These are phyloP conservation scores for Sylvia borin DNA, from an alignment of 2,797 vertebrate genomes.

Conservation along the genomic window DNA sequence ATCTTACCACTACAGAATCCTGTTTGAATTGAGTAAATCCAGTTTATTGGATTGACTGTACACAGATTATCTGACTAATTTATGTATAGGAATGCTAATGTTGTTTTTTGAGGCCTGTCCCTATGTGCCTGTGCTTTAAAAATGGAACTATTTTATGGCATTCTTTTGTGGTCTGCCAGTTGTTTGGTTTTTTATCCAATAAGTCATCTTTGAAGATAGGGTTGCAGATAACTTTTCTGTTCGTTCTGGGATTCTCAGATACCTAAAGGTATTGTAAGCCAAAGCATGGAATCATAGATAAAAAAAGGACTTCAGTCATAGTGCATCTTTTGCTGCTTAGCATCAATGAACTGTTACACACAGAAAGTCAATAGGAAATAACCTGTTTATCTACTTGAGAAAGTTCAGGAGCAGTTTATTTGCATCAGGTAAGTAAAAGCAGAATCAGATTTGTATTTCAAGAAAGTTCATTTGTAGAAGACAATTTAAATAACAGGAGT, in stretches of 20 bases:
- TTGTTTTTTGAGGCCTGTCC: neutral
- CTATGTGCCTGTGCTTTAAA: neutral
- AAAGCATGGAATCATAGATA: neutral
- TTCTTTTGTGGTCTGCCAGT: neutral
- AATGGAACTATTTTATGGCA: neutral
- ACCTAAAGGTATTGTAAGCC: neutral
- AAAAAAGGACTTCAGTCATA: neutral
- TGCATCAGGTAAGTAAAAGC: neutral
- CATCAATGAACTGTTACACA: neutral
- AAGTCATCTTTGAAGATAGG: neutral
- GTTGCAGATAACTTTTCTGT: neutral
- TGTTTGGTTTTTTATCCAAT: neutral
- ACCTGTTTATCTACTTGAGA: neutral
- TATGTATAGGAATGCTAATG: neutral
- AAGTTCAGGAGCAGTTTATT: neutral
- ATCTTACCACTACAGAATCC: neutral
- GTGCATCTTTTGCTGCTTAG: neutral
- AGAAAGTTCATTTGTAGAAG: neutral
- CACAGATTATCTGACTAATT: neutral
- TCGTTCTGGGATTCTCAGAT: neutral
- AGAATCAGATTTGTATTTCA: neutral
- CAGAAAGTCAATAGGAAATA: neutral
- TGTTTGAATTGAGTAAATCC: neutral
- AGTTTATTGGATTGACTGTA: neutral
- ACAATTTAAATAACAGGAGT: neutral